These are phyloP conservation scores for Eilema caniola DNA, from an alignment of 2,888 invertebrate species.

Conservation along the genomic window DNA sequence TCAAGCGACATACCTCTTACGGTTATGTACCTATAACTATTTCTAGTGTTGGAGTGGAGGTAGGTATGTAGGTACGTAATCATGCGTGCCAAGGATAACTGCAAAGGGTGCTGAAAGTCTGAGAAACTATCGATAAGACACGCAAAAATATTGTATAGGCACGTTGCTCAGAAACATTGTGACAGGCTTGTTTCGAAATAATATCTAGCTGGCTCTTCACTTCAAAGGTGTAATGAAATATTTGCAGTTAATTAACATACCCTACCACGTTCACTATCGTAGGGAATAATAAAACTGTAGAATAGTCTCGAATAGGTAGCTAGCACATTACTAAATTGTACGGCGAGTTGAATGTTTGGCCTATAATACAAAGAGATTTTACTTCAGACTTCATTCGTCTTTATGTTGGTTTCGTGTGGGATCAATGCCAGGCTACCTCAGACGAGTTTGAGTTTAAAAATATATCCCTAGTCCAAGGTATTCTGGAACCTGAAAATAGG, in stretches of 20 bases:
- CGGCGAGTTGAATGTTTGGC: neutral
- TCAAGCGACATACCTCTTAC: neutral
- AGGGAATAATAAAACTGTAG: constrained; percentile 7
- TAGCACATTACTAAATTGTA: neutral
- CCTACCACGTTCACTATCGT: constrained; percentile 11
- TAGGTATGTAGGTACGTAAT: constrained; percentile 22
- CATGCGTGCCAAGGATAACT: constrained; percentile 60
- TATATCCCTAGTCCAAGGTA: neutral
- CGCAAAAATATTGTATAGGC: constrained; percentile 40
- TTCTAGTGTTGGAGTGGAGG: constrained; percentile 32
- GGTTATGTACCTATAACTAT: constrained; percentile 23
- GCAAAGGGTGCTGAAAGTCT: constrained; percentile 50
- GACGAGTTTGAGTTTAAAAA: neutral
- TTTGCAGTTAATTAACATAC: constrained; percentile 13
- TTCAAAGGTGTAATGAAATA: constrained; percentile 27
- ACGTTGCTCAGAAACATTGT: constrained; percentile 29
- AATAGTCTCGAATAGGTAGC: neutral
- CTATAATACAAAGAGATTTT: neutral
- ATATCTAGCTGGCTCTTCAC: constrained; percentile 31
- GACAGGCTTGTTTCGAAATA: constrained; percentile 41
- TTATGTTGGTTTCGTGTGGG: too few species aligned
- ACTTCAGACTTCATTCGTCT: neutral
- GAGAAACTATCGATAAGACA: constrained; percentile 49
- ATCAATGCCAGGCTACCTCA: neutral
- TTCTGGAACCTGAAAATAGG: neutral